Conservation (phyloP, 2,113 vertebrate genomes). For the Prunella himalayana region DNA sequence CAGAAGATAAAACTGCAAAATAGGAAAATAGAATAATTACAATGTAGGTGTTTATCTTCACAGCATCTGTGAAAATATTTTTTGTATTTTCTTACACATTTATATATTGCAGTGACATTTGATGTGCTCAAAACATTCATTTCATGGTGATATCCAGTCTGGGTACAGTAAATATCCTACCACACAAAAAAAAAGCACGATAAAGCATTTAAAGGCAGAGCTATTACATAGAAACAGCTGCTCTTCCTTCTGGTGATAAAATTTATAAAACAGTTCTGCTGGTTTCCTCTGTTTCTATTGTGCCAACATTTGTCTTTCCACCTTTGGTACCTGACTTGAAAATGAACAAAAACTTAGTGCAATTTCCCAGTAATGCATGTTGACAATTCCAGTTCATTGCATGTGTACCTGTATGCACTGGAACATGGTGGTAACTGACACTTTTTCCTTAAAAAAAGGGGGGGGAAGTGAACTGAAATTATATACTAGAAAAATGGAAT, state of each 20-base stretch:
- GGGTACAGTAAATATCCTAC: neutral
- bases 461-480: neutral
- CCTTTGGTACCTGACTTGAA: neutral
- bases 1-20: neutral
- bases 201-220: constrained; percentile 4
- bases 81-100: neutral
- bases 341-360: neutral
- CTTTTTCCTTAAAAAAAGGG: neutral
- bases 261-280: neutral
- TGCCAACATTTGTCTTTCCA: constrained; percentile 7
- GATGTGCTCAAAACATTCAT: neutral
- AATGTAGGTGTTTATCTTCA: neutral
- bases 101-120: neutral
- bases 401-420: neutral
- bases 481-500: neutral
- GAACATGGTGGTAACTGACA: neutral
- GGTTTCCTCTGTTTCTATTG: neutral
- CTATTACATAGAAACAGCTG: neutral
- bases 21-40: neutral
- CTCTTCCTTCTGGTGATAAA: neutral
- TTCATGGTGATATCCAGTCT: neutral
- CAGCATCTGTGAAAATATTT: neutral
- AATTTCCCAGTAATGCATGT: neutral
- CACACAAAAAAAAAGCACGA: neutral
- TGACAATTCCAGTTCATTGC: neutral